Evolutionary conservation across 2,888 invertebrate genomes (phyloP), one percentile per base, ranked within the genome.

Genomic region (Parnassius smintheus): DNA sequence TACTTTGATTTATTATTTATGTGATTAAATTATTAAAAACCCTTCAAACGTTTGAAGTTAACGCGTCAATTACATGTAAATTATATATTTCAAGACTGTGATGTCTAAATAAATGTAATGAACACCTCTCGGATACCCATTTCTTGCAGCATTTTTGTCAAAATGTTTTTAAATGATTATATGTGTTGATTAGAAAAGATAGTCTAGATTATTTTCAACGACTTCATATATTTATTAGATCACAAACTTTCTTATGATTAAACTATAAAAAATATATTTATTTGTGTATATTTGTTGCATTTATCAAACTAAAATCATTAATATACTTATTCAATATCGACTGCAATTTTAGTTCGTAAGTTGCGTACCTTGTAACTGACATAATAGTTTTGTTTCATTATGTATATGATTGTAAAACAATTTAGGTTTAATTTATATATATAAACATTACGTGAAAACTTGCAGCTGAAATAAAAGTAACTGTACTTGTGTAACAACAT

Each of bases 281-380:
- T 80, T 78, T 81, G 70, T 88, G 82, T 88, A 87, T 84, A 85
- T 86, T 82, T 83, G 85, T 86, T 88, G 90, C 90, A 90, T 90
- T 90, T 90, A 89, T 83, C 80, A 76, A 46, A 75, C 72, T 70
- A 62, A 68, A 69, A 11, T 9, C 46, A 56, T 41, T 25, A 9
- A 41, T 11, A 57, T 50, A 41, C 52, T 52, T 41, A 42, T 25
- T 52, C 12, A 44, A 4, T 46, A 62, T 44, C 55, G 59, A 60
- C 60, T 56, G 59, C 55, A 58, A 50, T 58, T 51, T 57, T 56
- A 60, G 56, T 59, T 56, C 9, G 42, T 60, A 56, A 44, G 61
- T 45, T 61, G 22, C 49, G 48, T 25, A 54, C 35, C 12, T 48
- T 41, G 11, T 61, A 42, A 56, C 56, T 12, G 44, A 41, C 46